phyloP scores from a whole-genome alignment of 2,113 vertebrate species.

The Petaurus breviceps region DNA sequence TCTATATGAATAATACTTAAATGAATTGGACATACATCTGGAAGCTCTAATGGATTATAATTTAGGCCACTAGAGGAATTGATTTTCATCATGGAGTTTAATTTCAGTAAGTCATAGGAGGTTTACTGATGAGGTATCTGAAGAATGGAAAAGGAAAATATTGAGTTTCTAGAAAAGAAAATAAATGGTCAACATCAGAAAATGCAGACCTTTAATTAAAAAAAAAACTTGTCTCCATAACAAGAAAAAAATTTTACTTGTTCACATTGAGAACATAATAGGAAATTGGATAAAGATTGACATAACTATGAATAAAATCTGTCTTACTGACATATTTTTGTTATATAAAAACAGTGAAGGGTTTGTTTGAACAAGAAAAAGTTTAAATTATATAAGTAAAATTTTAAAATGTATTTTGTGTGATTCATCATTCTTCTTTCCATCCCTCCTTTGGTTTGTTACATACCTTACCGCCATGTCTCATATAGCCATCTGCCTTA shows the following conservation, averaged over 20 bases:
- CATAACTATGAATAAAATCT: not conserved
- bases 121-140: not conserved
- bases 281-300: not conserved
- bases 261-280: not conserved
- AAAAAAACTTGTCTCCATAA: conserved; percentile 3
- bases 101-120: not conserved
- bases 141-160: not conserved
- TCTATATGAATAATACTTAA: not conserved
- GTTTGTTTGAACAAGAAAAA: not conserved
- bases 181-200: not conserved
- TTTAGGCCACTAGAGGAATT: not conserved
- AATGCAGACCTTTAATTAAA: not conserved
- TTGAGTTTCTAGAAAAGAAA: not conserved
- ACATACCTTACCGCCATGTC: not conserved
- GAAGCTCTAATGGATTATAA: not conserved
- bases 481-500: not conserved
- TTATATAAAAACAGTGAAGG: not conserved
- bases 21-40: not conserved
- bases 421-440: not conserved
- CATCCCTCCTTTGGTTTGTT: not conserved
- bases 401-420: not conserved
- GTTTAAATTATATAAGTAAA: not conserved
- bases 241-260: not conserved
- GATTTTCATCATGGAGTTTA: not conserved
- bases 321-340: not conserved